These are phyloP conservation scores for Apodemus speciosus DNA, from an alignment of 2,113 vertebrate genomes.

Conservation along the genomic window DNA sequence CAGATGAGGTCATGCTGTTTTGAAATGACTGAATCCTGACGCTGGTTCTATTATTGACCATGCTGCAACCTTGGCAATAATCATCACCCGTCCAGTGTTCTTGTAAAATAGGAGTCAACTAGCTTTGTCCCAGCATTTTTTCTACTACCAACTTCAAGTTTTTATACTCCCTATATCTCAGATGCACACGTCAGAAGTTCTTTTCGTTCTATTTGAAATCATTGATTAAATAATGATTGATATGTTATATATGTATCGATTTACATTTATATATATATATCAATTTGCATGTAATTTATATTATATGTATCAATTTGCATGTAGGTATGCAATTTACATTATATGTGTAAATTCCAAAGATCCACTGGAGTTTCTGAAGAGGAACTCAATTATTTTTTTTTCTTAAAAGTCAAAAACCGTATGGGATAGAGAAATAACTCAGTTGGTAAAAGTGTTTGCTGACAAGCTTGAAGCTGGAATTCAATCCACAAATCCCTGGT, in stretches of 20 bases:
- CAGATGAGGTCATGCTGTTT: background rate
- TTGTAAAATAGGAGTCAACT: background rate
- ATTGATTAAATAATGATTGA: constrained; percentile 44
- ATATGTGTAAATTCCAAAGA: background rate
- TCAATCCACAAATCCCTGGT: background rate
- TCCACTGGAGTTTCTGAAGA: background rate
- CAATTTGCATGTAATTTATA: too few relatives aligned
- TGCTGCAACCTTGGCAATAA: background rate
- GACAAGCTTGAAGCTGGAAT: background rate
- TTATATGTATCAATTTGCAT: too few relatives aligned
- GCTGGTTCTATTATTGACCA: background rate
- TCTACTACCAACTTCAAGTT: background rate
- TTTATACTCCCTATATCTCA: background rate
- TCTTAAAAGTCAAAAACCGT: background rate
- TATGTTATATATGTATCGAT: background rate
- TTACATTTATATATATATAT: too few relatives aligned
- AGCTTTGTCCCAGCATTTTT: constrained; percentile 20
- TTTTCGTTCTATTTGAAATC: constrained; percentile 9
- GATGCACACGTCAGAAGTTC: background rate
- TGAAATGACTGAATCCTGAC: background rate
- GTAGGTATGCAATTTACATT: background rate
- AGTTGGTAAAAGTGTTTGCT: too few relatives aligned
- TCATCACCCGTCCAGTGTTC: background rate
- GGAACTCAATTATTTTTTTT: background rate
- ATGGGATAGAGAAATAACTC: background rate